Evolutionary conservation across 2,113 vertebrate genomes (phyloP), one percentile per base, ranked within the genome.

Genomic region (Myxocyprinus asiaticus): DNA sequence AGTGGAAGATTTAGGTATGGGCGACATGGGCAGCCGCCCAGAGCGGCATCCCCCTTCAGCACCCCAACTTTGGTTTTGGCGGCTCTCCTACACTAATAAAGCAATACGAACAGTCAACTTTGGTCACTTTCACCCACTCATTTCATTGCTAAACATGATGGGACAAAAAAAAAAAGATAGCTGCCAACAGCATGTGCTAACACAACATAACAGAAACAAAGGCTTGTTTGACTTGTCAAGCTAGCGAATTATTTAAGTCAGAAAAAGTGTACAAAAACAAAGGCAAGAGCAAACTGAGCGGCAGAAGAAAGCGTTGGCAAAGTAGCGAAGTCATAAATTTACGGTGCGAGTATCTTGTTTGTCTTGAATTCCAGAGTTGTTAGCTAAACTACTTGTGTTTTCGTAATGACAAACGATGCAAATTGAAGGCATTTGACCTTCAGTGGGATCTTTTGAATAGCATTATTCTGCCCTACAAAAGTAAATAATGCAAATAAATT

Each of bases 281-380:
- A 74, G 50, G 43, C 15, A 5, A 51, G 47, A 72, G 58, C 62
- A 79, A 68, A 76, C 63, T 64, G 10, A 78, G 44, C 80, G 15
- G n/a, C 74, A n/a, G 76, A 67, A 42, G 64, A 82, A 77, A 33
- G 22, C 22, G 22, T 33, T 33, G 22, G 22, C 22, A 33, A 33
- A 33, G 22, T 3, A 17, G 70, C 82, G 78, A 89, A 82, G 67
- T 89, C 87, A 89, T 87, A 55, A 9, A 82, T 88, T 80, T 86
- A 58, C 77, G 45, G 75, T 80, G 78, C 77, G 47, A 78, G 71
- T 85, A 88, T 91, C 86, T 82, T 85, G 81, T 85, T 83, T 70
- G 86, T 88, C 86, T 79, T 48, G 80, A 77, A 89, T 91, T 89
- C 82, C 84, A 85, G 70, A 83, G 71, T 77, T 61, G 44, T 86